Conservation (phyloP, 2,888 invertebrate species). For the Drosophila greeni region DNA sequence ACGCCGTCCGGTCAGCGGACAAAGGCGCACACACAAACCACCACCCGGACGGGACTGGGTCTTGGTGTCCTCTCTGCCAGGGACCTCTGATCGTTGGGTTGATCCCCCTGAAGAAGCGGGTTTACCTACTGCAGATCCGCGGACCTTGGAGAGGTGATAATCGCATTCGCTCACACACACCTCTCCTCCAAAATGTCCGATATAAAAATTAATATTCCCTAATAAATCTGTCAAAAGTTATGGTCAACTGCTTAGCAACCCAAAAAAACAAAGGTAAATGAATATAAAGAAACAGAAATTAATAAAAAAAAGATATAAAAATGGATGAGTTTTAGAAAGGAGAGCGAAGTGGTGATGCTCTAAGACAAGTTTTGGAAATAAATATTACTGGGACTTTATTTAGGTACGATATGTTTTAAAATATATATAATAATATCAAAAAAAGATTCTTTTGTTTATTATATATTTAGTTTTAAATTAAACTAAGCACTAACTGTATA, state of each 20-base stretch:
- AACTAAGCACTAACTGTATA: neutral
- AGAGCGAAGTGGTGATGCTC: conserved; percentile 21
- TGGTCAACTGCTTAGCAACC: conserved; percentile 56
- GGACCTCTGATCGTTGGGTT: conserved; percentile 21
- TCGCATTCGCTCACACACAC: conserved; percentile 33
- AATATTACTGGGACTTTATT: too few species aligned
- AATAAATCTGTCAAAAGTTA: conserved; percentile 74
- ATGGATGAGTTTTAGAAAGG: neutral
- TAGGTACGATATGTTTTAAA: too few species aligned
- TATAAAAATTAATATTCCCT: conserved; percentile 67
- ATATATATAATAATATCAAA: too few species aligned
- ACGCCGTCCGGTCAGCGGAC: conserved; percentile 45
- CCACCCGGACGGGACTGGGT: neutral
- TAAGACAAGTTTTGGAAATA: too few species aligned
- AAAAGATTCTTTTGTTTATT: too few species aligned
- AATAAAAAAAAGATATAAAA: conserved; percentile 22
- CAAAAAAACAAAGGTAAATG: conserved; percentile 16
- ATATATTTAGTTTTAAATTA: too few species aligned
- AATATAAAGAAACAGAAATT: conserved; percentile 21
- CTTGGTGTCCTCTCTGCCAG: conserved; percentile 7
- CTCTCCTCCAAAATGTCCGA: conserved; percentile 37
- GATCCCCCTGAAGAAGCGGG: conserved; percentile 3
- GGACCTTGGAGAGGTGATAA: conserved; percentile 56
- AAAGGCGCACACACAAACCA: conserved; percentile 46
- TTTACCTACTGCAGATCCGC: conserved; percentile 58